Evolutionary conservation across 2,888 invertebrate species (phyloP).

Genomic region (Nematopogon swammerdamellus): DNA sequence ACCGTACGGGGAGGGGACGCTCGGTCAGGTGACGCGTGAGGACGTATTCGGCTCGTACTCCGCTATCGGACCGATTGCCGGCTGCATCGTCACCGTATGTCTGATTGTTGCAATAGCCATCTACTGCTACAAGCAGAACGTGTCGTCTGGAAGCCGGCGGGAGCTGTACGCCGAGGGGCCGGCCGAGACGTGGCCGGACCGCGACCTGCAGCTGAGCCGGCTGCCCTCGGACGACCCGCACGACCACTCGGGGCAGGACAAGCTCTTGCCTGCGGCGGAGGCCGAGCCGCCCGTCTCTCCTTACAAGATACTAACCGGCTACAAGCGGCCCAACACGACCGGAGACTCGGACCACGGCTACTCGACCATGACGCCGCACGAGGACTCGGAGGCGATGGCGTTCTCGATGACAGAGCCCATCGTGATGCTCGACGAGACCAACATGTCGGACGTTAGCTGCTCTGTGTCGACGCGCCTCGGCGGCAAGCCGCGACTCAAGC

Average conservation of each 20-base stretch:
- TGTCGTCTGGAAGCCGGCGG: conserved; percentile 46
- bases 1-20: conserved; percentile 74
- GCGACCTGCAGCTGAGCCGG: conserved; percentile 68
- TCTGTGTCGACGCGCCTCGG: conserved; percentile 53
- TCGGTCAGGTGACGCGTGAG: conserved; percentile 44
- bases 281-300: conserved; percentile 78
- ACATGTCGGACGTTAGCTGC: conserved; percentile 53
- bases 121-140: conserved; percentile 78
- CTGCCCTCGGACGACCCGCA: conserved; percentile 68
- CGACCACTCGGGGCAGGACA: conserved; percentile 63
- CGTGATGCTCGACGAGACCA: conserved; percentile 49
- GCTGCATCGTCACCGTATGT: conserved; percentile 78
- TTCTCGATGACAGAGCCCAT: conserved; percentile 68
- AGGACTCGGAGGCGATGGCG: conserved; percentile 81
- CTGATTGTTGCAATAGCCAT: conserved; percentile 77
- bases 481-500: conserved; percentile 38
- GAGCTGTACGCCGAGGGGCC: conserved; percentile 49
- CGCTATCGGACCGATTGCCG: conserved; percentile 83
- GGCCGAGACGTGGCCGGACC: conserved; percentile 50
- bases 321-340: conserved; percentile 70
- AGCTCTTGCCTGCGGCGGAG: conserved; percentile 56
- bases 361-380: conserved; percentile 91
- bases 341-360: conserved; percentile 93
- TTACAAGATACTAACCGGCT: conserved; percentile 80
- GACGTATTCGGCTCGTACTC: conserved; percentile 56